Base-by-base conservation (phyloP, 2,797 vertebrate genomes). In the Takifugu rubripes region DNA sequence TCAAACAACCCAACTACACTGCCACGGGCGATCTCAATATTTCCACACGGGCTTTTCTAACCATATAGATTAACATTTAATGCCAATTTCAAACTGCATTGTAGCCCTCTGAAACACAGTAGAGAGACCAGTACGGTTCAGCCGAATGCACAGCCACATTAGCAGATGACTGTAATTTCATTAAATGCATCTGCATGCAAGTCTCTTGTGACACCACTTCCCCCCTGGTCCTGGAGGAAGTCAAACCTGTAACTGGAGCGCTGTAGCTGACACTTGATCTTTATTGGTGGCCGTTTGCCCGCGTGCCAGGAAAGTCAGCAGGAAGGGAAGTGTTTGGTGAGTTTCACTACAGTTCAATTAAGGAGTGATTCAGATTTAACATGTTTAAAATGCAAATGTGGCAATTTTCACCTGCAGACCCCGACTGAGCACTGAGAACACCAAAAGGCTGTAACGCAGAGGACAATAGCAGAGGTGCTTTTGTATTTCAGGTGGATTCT, bases 231-330 rank as follows among this genome's bases (percentile, higher is more conserved):
- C 36, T 14, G 5, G 9, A 56, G 68, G 66, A 81, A 65, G 77
- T 75, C 65, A 64, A 80, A 58, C 59, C 66, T 58, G 79, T 78
- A 79, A 83, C 9, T 25, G 16, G 75, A 83, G 77, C 3, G 3
- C 49, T 9, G 49, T 25, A 24, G 70, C 55, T 31, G 77, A 69
- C 64, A 85, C 40, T 36, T 59, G 68, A 85, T 55, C 68, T 51
- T 44, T 1, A 5, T 56, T 16, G 60, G 47, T 43, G 52, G 36
- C 56, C 26, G 49, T 72, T 61, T 24, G 43, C 44, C 52, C 4
- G 4, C 44, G 54, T 70, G 50, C 53, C 52, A 63, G 59, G 66
- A 77, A 71, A 78, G 75, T 58, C 45, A 71, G 59, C 61, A 75
- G 77, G 64, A 70, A 63, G 55, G 44, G 6, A 46, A 46, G 16